Base-by-base conservation (phyloP, 2,113 vertebrate genomes). In the Tiliqua scincoides region DNA sequence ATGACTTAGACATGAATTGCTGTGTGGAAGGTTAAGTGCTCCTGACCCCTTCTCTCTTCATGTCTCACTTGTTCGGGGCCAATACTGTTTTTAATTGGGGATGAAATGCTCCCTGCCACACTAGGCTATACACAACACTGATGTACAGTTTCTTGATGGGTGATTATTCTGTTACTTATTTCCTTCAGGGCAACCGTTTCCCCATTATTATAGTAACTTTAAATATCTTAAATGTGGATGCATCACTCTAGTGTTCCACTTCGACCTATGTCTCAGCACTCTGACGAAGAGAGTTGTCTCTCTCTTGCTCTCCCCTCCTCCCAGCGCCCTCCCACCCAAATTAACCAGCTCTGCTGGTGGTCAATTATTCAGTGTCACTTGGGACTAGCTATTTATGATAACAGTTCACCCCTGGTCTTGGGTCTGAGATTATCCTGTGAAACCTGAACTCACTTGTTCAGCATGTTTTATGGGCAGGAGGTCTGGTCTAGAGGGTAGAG, bases 121-220 rank as follows among this genome's bases (percentile, higher is more conserved):
- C 2, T 1, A 4, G 4, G 0, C 10, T 0, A 0, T 18, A 18
- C 3, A 63, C 87, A 79, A 17, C 37, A 14, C 9, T 77, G 0
- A 83, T 72, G 52, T 30, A 30, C 65, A 79, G 54, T 27, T 61
- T 79, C 68, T 43, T 85, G 21, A 23, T 63, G 40, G 30, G 61
- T 71, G 27, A 57, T 68, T 82, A 70, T 27, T 82, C 72, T 70
- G 35, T 8, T 68, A 43, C 32, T 70, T 61, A 79, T 20, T 32
- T 82, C 59, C 18, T 20, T 68, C 48, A 77, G 79, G 35, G 30
- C 61, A 87, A 70, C 20, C 7, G 18, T 61, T 57, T 57, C 6
- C 1, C n/a, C 84, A 0, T 74, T 79, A 30, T n/a, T 57, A 62
- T 78, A 17, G 1, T 23, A 88, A 74, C 43, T 21, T 25, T 9